Base-by-base conservation (phyloP, 2,797 vertebrate species). In the Brotula barbata region DNA sequence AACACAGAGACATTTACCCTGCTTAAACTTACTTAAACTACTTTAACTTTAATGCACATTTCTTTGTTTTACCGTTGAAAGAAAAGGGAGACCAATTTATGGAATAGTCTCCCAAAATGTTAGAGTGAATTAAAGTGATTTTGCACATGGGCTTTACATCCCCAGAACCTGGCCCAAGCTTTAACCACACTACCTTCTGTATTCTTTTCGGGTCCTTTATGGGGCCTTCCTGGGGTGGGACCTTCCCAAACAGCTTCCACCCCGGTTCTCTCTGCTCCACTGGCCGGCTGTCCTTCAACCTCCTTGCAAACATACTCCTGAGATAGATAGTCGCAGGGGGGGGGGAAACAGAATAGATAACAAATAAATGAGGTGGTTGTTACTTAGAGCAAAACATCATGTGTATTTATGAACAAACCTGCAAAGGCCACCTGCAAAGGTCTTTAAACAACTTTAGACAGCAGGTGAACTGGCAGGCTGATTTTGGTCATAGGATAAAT, bases 161-260 rank as follows among this genome's bases (percentile, higher is more conserved):
- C n/a, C n/a, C n/a, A n/a, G n/a, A n/a, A n/a, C n/a, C n/a, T n/a
- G n/a, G n/a, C n/a, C n/a, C n/a, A n/a, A 39, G 37, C 3, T n/a
- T 39, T 15, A 2, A 15, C 13, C 13, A n/a, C 13, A 39, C 28
- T 94, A 96, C 95, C 94, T 95, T 94, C 37, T 90, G 92, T 23
- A 83, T 87, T 81, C 82, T 93, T 85, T 87, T 90, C 0, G 91
- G 81, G 53, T 95, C 92, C 82, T 89, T 95, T 53, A 86, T 65
- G 22, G 87, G 82, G 44, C 75, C 88, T 53, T 96, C 94, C 63
- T 90, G 86, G 3, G 78, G 88, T 6, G 94, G 90, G 25, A 89
- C 87, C 88, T 92, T 96, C 53, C 94, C 94, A 85, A 98, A 98
- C 47, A 98, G 89, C 75, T 93, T 98, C 95, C 94, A 96, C 16